Percentiles rank a stretch among this genome's conserved stretches.
These are phyloP conservation scores for Zaprionus africanus DNA, from an alignment of 1,140 invertebrate species.

Conservation along the genomic window DNA sequence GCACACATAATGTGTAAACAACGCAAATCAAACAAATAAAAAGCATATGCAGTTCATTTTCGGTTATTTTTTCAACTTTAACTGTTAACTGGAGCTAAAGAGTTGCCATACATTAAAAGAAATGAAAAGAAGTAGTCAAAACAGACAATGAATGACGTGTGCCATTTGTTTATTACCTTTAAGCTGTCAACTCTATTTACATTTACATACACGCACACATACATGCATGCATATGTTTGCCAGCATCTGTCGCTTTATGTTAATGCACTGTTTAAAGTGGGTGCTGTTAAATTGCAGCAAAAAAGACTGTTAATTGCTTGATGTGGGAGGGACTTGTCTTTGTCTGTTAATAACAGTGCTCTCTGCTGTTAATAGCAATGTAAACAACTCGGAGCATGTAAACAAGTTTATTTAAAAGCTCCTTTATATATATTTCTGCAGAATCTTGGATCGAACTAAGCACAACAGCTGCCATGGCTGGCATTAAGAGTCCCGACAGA, in stretches of 20 bases:
- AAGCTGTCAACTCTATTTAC: neutral
- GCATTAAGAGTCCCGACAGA: conserved; percentile 87
- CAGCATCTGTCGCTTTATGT: neutral
- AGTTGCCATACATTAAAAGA: neutral
- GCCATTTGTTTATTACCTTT: conserved; percentile 1
- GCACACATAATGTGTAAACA: conserved; percentile 25
- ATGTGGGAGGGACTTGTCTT: neutral
- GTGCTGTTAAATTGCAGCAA: neutral
- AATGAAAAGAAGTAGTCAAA: neutral
- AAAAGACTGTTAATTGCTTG: neutral
- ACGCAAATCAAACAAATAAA: conserved; percentile 60
- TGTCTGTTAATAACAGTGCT: conserved; percentile 4
- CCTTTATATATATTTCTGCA: conserved; percentile 83
- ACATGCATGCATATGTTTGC: neutral
- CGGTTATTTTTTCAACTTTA: conserved; percentile 3
- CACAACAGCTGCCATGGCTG: conserved; percentile 85
- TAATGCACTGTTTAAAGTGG: neutral
- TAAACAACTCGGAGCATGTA: neutral
- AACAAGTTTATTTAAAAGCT: neutral
- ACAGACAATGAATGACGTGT: neutral
- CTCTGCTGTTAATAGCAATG: conserved; percentile 3
- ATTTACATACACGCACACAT: neutral
- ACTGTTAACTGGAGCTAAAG: neutral
- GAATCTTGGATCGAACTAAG: conserved; percentile 95
- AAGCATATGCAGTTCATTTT: conserved; percentile 47